These are phyloP conservation scores for Pilophorus perplexus DNA, from an alignment of 2,888 invertebrate species.

Conservation along the genomic window DNA sequence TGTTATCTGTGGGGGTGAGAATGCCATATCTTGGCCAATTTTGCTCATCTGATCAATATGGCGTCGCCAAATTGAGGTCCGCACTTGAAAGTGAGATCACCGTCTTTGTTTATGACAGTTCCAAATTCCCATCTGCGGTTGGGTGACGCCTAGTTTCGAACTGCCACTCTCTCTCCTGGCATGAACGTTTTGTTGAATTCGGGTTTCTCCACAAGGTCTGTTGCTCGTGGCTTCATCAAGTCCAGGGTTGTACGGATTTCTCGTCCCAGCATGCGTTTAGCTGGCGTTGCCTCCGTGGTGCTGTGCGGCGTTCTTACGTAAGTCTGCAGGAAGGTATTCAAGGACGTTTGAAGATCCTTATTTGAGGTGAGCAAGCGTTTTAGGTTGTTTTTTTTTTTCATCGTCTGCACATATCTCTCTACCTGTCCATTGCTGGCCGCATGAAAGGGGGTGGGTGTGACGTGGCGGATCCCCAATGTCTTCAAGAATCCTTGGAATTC, in stretches of 20 bases:
- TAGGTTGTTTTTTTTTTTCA: conserved; percentile 17
- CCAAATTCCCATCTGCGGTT: conserved; percentile 8
- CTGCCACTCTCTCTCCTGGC: background rate
- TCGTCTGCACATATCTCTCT: conserved; percentile 5
- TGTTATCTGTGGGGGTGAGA: too few species aligned
- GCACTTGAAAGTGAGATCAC: background rate
- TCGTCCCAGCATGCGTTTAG: background rate
- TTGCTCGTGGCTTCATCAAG: background rate
- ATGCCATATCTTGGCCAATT: conserved; percentile 12
- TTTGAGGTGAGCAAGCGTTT: background rate
- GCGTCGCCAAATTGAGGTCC: background rate
- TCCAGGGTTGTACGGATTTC: background rate
- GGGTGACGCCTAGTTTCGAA: background rate
- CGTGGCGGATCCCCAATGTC: conserved; percentile 1
- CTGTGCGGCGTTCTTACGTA: background rate
- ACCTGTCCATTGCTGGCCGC: conserved; percentile 19
- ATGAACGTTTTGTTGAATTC: background rate
- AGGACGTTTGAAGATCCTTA: background rate
- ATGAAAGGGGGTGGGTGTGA: conserved; percentile 7
- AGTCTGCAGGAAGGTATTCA: conserved; percentile 4
- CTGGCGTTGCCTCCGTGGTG: too few species aligned
- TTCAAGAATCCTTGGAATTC: conserved; percentile 18
- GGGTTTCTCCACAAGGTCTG: background rate
- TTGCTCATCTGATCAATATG: conserved; percentile 7
- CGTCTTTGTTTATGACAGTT: background rate